Conservation (phyloP, 2,113 vertebrate genomes). For the Perca fluviatilis region DNA sequence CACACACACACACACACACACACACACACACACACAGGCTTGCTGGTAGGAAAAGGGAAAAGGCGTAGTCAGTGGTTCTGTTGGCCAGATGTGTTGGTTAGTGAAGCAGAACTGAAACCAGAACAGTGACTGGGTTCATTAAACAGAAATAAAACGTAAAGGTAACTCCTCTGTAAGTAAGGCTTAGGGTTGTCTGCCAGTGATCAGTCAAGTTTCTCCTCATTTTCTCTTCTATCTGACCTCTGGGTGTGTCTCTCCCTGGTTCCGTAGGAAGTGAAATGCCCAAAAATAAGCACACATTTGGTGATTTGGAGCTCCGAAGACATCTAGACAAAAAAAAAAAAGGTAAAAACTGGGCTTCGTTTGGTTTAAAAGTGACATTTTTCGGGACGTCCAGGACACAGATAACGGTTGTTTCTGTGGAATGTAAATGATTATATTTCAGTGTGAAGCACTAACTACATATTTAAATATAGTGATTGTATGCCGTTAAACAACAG, state of each 20-base stretch:
- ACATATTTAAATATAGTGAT: slow-evolving; percentile 26
- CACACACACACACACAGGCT: slow-evolving; percentile 6
- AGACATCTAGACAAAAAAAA: slow-evolving; percentile 4
- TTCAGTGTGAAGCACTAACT: neutral
- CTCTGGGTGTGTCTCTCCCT: slow-evolving; percentile 2
- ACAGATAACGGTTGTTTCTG: neutral
- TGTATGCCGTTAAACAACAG: slow-evolving; percentile 7
- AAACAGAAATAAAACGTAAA: neutral
- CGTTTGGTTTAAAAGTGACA: neutral
- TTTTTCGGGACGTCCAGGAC: neutral
- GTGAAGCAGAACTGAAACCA: slow-evolving; percentile 17
- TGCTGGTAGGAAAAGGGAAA: slow-evolving; percentile 27
- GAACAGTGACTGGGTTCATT: neutral
- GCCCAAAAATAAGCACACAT: slow-evolving; percentile 2
- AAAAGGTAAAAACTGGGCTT: neutral
- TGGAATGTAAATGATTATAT: slow-evolving; percentile 14
- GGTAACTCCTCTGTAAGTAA: neutral
- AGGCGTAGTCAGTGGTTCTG: slow-evolving; percentile 58
- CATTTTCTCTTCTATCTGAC: neutral
- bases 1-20: slow-evolving; percentile 26
- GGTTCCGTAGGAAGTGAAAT: neutral
- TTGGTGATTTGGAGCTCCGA: slow-evolving; percentile 20
- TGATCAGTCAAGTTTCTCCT: neutral
- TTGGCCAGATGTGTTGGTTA: slow-evolving; percentile 51
- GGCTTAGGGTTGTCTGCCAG: neutral